phyloP scores from a whole-genome alignment of 2,113 vertebrate species.

The Sterna hirundo region DNA sequence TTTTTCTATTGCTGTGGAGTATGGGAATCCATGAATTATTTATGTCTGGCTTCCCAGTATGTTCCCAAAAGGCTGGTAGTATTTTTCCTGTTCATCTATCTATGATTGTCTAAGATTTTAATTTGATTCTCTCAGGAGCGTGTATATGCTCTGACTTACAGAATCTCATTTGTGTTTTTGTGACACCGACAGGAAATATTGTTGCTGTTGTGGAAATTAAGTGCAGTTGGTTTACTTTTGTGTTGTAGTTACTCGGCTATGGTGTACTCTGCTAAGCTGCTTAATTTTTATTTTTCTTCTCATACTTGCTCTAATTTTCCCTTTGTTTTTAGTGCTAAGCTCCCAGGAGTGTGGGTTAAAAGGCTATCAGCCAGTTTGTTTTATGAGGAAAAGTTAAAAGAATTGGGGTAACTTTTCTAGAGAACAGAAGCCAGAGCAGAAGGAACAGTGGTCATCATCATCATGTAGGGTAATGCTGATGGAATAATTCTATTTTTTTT shows the following conservation, averaged over 20 bases:
- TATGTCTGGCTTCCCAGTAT: neutral
- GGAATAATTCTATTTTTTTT: neutral
- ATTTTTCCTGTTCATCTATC: slow-evolving; percentile 14
- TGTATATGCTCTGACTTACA: neutral
- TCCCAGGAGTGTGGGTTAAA: neutral
- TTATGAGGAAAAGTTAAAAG: neutral
- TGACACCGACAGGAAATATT: neutral
- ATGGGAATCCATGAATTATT: neutral
- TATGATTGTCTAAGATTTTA: neutral
- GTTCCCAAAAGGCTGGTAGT: slow-evolving; percentile 18
- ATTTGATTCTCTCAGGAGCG: neutral
- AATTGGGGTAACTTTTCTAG: neutral
- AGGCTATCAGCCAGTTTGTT: neutral
- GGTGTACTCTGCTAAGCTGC: neutral
- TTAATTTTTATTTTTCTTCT: neutral
- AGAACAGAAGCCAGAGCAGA: neutral
- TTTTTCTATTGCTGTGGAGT: neutral
- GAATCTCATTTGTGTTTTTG: neutral
- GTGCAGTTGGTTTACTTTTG: neutral
- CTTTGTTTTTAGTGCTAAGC: neutral
- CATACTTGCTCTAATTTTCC: neutral
- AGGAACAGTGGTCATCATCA: neutral
- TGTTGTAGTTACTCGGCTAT: neutral
- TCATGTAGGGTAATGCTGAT: neutral
- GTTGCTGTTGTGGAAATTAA: neutral